Conservation (phyloP, 2,113 vertebrate genomes). For the Muntiacus reevesi region DNA sequence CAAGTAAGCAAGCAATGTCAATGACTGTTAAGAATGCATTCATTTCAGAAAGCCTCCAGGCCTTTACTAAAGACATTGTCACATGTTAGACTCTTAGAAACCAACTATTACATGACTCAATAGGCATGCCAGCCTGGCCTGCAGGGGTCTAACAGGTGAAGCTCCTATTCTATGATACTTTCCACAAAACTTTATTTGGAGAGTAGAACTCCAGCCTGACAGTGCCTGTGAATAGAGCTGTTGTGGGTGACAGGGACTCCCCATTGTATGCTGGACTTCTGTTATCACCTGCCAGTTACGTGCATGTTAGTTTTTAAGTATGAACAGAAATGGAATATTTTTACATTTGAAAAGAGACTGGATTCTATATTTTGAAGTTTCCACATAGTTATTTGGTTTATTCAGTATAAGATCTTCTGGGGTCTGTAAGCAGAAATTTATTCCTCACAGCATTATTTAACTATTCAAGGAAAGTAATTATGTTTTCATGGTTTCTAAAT, state of each 20-base stretch:
- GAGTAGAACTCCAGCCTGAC: neutral
- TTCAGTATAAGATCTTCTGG: slow-evolving; percentile 47
- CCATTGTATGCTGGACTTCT: neutral
- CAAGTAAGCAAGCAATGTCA: neutral
- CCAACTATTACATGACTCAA: neutral
- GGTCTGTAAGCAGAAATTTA: slow-evolving; percentile 58
- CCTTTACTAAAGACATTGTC: neutral
- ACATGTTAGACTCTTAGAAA: neutral
- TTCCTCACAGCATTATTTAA: slow-evolving; percentile 70
- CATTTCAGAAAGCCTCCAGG: neutral
- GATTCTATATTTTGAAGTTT: slow-evolving; percentile 39
- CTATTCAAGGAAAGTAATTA: slow-evolving; percentile 76
- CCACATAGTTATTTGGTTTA: slow-evolving; percentile 62
- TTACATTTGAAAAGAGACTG: neutral
- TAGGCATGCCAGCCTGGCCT: neutral
- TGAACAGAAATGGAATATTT: neutral
- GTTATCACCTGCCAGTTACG: neutral
- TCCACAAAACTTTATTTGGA: neutral
- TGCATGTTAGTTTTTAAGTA: neutral
- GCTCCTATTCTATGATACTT: neutral
- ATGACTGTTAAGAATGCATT: neutral
- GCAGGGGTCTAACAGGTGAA: neutral
- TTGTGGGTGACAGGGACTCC: neutral
- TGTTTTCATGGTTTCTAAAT: slow-evolving; percentile 77
- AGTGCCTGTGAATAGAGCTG: neutral